Percentiles rank a stretch among this genome's conserved stretches.
phyloP scores from a whole-genome alignment of 2,888 invertebrate genomes.

The Drosophila mimica region DNA sequence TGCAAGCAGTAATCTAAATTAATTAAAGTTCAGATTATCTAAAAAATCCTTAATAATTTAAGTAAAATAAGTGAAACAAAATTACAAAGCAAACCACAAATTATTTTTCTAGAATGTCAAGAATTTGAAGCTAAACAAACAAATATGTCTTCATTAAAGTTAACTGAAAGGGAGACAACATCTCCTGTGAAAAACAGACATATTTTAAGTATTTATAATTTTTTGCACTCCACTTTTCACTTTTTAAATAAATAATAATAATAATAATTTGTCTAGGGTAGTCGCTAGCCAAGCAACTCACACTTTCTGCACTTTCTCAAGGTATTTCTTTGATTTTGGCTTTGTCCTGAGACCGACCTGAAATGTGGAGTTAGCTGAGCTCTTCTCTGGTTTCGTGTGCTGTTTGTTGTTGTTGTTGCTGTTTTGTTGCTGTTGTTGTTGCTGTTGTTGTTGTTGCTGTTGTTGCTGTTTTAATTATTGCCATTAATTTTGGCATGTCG shows the following conservation, averaged over 20 bases:
- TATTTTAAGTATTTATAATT: background rate
- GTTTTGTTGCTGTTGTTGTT: slow-evolving; percentile 66
- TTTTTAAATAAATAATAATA: background rate
- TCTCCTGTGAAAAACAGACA: background rate
- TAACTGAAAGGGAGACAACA: background rate
- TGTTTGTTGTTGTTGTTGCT: slow-evolving; percentile 72
- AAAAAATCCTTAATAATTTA: background rate
- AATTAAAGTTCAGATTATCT: background rate
- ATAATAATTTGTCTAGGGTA: slow-evolving; percentile 16
- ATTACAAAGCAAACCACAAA: background rate
- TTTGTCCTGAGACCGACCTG: slow-evolving; percentile 21
- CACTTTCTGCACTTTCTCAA: background rate
- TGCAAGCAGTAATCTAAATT: background rate
- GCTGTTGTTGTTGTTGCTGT: slow-evolving; percentile 46
- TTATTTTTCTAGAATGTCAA: background rate
- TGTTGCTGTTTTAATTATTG: slow-evolving; percentile 84
- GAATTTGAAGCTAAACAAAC: background rate
- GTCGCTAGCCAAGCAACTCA: slow-evolving; percentile 4
- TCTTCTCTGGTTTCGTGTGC: slow-evolving; percentile 31
- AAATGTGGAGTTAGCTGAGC: slow-evolving; percentile 13
- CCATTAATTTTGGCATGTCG: slow-evolving; percentile 85
- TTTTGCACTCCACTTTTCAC: background rate
- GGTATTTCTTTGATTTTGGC: slow-evolving; percentile 18
- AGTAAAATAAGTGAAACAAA: background rate
- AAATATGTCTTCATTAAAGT: background rate